phyloP scores from a whole-genome alignment of 1,140 invertebrate genomes.

The Asbolus verrucosus region DNA sequence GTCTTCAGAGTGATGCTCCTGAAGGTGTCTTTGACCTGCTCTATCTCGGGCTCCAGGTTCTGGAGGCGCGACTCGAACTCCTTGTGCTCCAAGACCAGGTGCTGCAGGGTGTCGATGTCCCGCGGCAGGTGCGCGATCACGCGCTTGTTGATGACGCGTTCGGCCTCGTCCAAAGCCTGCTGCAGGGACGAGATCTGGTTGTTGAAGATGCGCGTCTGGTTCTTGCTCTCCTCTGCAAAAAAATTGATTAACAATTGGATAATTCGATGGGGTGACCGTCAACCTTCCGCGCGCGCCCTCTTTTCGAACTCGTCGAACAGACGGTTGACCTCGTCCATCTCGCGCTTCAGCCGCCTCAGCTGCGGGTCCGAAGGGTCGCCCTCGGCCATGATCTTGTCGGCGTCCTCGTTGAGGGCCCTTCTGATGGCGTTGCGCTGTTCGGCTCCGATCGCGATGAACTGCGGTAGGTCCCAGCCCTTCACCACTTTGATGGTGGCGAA shows the following conservation, averaged over 20 bases:
- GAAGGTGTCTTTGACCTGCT: conserved; percentile 86
- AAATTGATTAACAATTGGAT: no score
- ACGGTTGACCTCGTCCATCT: conserved; percentile 96
- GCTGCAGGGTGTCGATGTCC: conserved; percentile 87
- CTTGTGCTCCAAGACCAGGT: conserved; percentile 89
- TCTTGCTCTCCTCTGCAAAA: conserved; percentile 85
- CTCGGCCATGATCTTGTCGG: conserved; percentile 93
- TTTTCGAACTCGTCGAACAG: conserved; percentile 95
- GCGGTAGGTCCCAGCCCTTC: conserved; percentile 93
- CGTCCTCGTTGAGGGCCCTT: conserved; percentile 95
- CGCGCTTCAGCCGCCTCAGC: conserved; percentile 84
- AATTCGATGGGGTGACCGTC: no score
- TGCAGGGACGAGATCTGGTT: conserved; percentile 87
- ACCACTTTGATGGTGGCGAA: conserved; percentile 98
- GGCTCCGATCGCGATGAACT: conserved; percentile 95
- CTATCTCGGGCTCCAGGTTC: conserved; percentile 82
- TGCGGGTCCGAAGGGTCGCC: conserved; percentile 95
- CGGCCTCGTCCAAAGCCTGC: conserved; percentile 85
- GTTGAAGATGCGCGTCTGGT: conserved; percentile 86
- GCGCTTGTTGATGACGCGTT: conserved; percentile 83
- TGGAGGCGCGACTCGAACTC: conserved; percentile 84
- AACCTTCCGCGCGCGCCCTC: conserved; percentile 83
- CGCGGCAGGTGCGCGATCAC: conserved; percentile 84
- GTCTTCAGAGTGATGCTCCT: conserved; percentile 86
- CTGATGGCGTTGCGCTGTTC: conserved; percentile 95